These are phyloP conservation scores for Pseudorhiza aurosa DNA, from an alignment of 30 jellyfish, hydroid and myxozoan species.

Conservation along the genomic window DNA sequence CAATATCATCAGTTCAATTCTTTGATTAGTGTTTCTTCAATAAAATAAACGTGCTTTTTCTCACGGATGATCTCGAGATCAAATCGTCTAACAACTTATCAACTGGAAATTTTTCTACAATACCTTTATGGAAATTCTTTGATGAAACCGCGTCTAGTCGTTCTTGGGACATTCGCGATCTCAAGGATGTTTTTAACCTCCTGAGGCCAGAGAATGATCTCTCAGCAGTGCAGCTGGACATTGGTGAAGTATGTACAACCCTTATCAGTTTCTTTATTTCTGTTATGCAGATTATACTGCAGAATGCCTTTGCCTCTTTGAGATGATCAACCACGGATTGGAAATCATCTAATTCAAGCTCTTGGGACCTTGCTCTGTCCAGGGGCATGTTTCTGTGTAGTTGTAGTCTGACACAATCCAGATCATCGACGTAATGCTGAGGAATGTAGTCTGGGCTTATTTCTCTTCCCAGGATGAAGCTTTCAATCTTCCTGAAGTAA, in stretches of 20 bases:
- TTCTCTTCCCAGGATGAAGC: slow-evolving; percentile 40
- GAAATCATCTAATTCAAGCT: slow-evolving; percentile 23
- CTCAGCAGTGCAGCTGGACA: slow-evolving; percentile 66
- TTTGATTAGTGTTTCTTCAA: slow-evolving; percentile 36
- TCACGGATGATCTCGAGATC: slow-evolving; percentile 4
- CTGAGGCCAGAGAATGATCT: slow-evolving; percentile 62
- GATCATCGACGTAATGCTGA: slow-evolving; percentile 63
- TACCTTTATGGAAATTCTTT: slow-evolving; percentile 43
- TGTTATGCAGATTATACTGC: slow-evolving; percentile 26
- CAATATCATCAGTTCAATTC: slow-evolving; percentile 39
- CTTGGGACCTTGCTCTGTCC: slow-evolving; percentile 47
- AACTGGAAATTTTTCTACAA: background rate
- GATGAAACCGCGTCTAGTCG: slow-evolving; percentile 55
- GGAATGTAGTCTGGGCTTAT: slow-evolving; percentile 44
- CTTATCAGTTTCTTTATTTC: slow-evolving; percentile 37
- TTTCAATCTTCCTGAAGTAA: no score
- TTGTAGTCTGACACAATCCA: slow-evolving; percentile 56
- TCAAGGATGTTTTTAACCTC: no score
- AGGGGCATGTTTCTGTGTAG: no score
- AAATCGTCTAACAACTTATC: no score
- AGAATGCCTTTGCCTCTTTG: slow-evolving; percentile 34
- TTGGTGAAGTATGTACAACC: slow-evolving; percentile 35
- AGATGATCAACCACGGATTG: slow-evolving; percentile 40
- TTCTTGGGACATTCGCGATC: slow-evolving; percentile 60
- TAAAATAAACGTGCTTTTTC: slow-evolving; percentile 36